Conservation (phyloP, 1,140 invertebrate species). For the Piezodorus guildinii region DNA sequence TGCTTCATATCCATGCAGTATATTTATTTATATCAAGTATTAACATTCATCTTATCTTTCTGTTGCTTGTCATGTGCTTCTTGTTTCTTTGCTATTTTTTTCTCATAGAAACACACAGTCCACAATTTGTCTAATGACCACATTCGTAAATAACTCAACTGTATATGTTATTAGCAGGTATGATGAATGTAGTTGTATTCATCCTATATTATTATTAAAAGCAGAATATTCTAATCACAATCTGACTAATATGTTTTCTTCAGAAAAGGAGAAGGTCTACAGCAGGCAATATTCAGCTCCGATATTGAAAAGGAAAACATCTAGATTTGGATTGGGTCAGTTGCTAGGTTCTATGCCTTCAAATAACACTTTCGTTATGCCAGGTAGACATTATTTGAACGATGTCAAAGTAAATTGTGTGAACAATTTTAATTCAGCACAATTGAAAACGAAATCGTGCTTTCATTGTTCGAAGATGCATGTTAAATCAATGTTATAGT, state of each 20-base stretch:
- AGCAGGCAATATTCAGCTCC: conserved; percentile 80
- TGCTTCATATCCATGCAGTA: conserved; percentile 2
- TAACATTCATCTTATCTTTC: not conserved
- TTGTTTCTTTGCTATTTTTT: not conserved
- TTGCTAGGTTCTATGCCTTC: conserved; percentile 48
- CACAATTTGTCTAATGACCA: not conserved
- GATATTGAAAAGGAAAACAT: conserved; percentile 79
- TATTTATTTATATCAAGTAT: conserved; percentile 2
- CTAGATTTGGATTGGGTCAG: conserved; percentile 80
- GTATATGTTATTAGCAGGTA: too few species aligned
- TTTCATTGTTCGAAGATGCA: conserved; percentile 3
- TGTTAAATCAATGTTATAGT: not conserved
- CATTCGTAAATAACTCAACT: too few species aligned
- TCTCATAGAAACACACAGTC: conserved; percentile 5
- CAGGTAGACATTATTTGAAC: conserved; percentile 35
- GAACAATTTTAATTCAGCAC: not conserved
- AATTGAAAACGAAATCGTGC: not conserved
- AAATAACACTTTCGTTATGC: conserved; percentile 31
- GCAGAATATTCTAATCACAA: not conserved
- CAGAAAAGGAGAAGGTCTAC: conserved; percentile 82
- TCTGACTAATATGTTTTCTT: conserved; percentile 19
- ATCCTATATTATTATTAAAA: too few species aligned
- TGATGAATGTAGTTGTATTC: too few species aligned
- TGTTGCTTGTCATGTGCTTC: conserved; percentile 1
- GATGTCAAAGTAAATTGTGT: conserved; percentile 2